Evolutionary conservation across 2,113 vertebrate species (phyloP).

Genomic region (Anarrhichthys ocellatus): DNA sequence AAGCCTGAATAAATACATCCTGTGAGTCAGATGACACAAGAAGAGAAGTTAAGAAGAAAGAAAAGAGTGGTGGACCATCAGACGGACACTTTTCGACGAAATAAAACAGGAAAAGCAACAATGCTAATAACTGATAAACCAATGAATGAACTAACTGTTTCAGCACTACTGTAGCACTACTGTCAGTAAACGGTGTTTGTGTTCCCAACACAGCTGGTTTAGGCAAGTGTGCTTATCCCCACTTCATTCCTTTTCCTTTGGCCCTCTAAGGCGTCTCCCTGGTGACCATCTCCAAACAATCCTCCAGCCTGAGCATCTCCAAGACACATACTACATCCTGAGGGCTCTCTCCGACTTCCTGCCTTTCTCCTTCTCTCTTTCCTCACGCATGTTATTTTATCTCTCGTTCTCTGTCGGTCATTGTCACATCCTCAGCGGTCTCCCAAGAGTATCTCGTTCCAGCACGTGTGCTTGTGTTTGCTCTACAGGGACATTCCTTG

Average conservation of each 20-base stretch:
- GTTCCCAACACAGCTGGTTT: conserved; percentile 7
- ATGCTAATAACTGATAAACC: background rate
- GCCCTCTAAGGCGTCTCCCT: conserved; percentile 55
- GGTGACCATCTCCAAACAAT: conserved; percentile 69
- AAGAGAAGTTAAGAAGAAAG: too few relatives aligned
- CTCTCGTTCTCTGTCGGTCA: conserved; percentile 8
- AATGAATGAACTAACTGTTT: too few relatives aligned
- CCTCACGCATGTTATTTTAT: background rate
- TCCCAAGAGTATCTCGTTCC: conserved; percentile 48
- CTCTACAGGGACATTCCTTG: conserved; percentile 56
- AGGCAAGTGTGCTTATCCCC: conserved; percentile 35
- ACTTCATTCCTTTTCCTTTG: conserved; percentile 33
- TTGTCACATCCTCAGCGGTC: conserved; percentile 45
- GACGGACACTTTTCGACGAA: too few relatives aligned
- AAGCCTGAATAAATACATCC: background rate
- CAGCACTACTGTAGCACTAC: background rate
- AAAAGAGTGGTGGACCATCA: too few relatives aligned
- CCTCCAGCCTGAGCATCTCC: conserved; percentile 64
- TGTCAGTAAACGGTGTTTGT: background rate
- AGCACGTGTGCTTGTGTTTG: conserved; percentile 53
- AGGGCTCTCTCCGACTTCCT: conserved; percentile 47
- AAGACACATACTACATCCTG: conserved; percentile 70
- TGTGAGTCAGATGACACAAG: too few relatives aligned
- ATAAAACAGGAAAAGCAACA: too few relatives aligned
- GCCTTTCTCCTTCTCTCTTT: conserved; percentile 1